Percentiles rank a stretch among this genome's conserved stretches.
These are phyloP conservation scores for Argya squamiceps DNA, from an alignment of 2,797 vertebrate genomes.

Conservation along the genomic window DNA sequence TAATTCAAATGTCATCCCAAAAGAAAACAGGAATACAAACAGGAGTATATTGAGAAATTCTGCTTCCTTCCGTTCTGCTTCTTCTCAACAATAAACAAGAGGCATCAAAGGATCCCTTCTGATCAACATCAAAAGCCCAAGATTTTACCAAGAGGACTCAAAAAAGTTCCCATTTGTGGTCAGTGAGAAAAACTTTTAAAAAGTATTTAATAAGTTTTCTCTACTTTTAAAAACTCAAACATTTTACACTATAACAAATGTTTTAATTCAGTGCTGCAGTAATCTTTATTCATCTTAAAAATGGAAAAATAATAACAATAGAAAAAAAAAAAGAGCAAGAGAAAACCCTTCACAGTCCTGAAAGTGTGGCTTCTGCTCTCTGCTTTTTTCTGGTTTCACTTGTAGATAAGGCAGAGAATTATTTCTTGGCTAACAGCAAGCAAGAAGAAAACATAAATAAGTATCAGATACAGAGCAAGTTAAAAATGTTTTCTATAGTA, in stretches of 20 bases:
- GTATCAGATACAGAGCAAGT: not conserved
- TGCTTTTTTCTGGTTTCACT: not conserved
- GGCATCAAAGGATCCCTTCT: not conserved
- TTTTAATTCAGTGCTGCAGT: not conserved
- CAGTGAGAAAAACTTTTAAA: not conserved
- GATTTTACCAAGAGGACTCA: not conserved
- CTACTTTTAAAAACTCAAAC: not conserved
- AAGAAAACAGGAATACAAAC: not conserved
- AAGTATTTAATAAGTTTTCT: not conserved
- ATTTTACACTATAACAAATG: not conserved
- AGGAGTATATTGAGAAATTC: not conserved
- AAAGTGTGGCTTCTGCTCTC: not conserved
- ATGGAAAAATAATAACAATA: not conserved
- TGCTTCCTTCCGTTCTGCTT: not conserved
- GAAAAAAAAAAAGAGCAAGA: not conserved
- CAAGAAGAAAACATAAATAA: not conserved
- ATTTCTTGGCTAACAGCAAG: not conserved
- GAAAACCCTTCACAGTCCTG: not conserved
- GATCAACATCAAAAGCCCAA: constrained; percentile 10
- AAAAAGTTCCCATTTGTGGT: not conserved
- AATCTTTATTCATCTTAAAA: not conserved
- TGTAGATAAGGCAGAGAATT: not conserved
- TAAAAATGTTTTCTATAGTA: not conserved
- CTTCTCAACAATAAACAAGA: constrained; percentile 16
- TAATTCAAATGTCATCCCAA: not conserved